Evolutionary conservation across 2,797 vertebrate genomes (phyloP).

Genomic region (Sebastes matsubarae): DNA sequence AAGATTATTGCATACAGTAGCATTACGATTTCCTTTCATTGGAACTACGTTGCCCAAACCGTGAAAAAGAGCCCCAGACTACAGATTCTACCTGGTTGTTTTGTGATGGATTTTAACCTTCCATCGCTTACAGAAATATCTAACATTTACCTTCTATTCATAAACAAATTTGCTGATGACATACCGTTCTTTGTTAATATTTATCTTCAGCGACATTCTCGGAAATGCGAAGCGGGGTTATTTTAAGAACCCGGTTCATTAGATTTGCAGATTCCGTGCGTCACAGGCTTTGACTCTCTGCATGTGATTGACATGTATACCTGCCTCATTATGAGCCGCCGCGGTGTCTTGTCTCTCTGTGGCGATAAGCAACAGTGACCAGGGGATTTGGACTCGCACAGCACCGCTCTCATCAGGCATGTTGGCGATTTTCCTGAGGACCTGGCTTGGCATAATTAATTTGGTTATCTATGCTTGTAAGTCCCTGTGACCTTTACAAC

Average conservation of each 20-base stretch:
- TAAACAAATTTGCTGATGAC: conserved; percentile 55
- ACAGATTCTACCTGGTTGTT: background rate
- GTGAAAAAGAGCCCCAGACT: background rate
- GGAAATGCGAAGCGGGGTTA: conserved; percentile 58
- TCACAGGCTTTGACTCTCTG: conserved; percentile 44
- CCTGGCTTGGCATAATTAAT: conserved; percentile 78
- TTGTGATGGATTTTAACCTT: background rate
- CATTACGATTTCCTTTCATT: background rate
- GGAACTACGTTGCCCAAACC: background rate
- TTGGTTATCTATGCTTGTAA: conserved; percentile 81
- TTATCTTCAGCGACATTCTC: conserved; percentile 71
- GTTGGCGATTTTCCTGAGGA: conserved; percentile 46
- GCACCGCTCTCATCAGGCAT: conserved; percentile 50
- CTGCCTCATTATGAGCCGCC: conserved; percentile 61
- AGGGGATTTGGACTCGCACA: conserved; percentile 62
- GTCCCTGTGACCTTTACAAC: conserved; percentile 83
- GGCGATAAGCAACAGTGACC: conserved; percentile 58
- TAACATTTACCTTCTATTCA: conserved; percentile 56
- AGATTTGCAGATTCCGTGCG: conserved; percentile 69
- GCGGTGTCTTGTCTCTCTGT: conserved; percentile 17
- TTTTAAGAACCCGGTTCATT: conserved; percentile 75
- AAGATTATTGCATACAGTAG: background rate
- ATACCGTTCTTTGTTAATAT: conserved; percentile 30
- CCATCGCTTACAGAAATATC: conserved; percentile 11
- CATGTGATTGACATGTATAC: conserved; percentile 76